A percentile compares a stretch with the other conserved stretches of the same genome.
Conservation (phyloP, 2,113 vertebrate species). For the Desmodus rotundus region DNA sequence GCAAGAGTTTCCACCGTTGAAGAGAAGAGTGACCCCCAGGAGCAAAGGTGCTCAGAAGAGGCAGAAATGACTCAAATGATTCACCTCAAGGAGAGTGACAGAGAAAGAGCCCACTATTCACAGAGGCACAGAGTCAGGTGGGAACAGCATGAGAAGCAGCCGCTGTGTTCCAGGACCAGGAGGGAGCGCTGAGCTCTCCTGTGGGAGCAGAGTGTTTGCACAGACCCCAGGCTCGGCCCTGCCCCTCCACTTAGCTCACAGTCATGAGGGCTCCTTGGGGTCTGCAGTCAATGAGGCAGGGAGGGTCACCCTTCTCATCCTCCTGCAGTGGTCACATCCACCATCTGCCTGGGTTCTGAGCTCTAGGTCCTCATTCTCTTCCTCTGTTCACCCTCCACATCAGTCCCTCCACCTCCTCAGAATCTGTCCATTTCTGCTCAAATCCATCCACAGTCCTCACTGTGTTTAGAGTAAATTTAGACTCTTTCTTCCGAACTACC, state of each 20-base stretch:
- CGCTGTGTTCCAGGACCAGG: too few relatives aligned
- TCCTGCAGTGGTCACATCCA: accelerated
- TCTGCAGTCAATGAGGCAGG: background rate
- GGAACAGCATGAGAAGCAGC: background rate
- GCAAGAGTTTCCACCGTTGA: background rate
- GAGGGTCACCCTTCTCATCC: background rate
- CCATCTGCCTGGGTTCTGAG: background rate
- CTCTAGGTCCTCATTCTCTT: too few relatives aligned
- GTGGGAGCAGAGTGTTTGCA: background rate
- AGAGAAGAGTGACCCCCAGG: too few relatives aligned
- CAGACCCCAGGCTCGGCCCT: background rate
- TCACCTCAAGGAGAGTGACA: background rate
- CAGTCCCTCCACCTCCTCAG: background rate
- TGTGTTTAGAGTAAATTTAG: background rate
- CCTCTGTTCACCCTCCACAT: background rate
- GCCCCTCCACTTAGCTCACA: accelerated
- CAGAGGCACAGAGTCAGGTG: background rate
- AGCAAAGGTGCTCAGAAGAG: background rate
- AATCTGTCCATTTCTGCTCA: background rate
- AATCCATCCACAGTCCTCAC: too few relatives aligned
- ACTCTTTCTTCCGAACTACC: background rate
- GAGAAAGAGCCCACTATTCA: too few relatives aligned
- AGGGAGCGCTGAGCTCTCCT: background rate
- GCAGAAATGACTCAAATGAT: background rate
- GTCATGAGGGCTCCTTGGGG: background rate